Evolutionary conservation across 2,797 vertebrate genomes (phyloP), one percentile per base, ranked within the genome.

Genomic region (Limnodromus scolopaceus): DNA sequence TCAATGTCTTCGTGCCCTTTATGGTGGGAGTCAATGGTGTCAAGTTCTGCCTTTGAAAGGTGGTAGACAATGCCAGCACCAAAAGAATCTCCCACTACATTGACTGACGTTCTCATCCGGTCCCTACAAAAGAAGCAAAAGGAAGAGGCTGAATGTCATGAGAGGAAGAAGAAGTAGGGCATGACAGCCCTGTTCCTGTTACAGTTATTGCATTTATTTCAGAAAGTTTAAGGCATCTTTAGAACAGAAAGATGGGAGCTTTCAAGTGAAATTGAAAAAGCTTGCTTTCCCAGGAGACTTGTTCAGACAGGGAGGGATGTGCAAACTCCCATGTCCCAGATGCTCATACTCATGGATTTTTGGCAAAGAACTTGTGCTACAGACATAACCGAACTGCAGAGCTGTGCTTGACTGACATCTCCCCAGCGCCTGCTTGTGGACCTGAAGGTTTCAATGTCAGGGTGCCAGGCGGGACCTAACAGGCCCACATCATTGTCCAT

Each of bases 61-160:
- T 99, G 99, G 98, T 99, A 99, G 96, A 99, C 99, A 87, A 99
- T 99, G 95, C 99, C 99, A 84, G 99, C 99, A 88, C 99, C 99
- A 82, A 99, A 99, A 34, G 99, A 99, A 97, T 99, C 99, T 3
- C 99, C 99, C 88, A 99, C 99, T 45, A 99, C 99, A 64, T 99
- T 99, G 95, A 99, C 99, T 3, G 99, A 99, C 10, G 99, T 99
- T 96, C 99, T 99, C 98, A 99, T 99, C 89, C 99, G 99, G 97
- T 99, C 99, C 97, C 99, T 99, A 87, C 23, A 95, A 91, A 66
- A 79, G 72, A 92, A 97, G 34, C 64, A 94, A 92, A 90, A 96
- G 87, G 53, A 69, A 94, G 7, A 95, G 54, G 81, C 23, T 96
- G 75, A 82, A 38, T 48, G 94, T 77, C 53, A 28, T 18, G 55